Evolutionary conservation across 2,888 invertebrate species (phyloP).

Genomic region (Morpho deidamia): DNA sequence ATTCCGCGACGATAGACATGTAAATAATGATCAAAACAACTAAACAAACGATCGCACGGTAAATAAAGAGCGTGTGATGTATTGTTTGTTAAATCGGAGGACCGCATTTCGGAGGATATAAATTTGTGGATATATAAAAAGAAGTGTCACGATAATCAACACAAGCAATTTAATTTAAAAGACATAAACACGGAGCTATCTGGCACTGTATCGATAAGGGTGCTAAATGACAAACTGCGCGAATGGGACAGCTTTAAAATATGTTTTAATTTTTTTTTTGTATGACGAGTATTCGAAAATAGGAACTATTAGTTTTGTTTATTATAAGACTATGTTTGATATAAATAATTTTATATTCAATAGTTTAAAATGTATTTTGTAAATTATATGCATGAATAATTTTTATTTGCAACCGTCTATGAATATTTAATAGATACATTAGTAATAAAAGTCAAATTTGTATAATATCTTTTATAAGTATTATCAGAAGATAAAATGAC

Average conservation of each 20-base stretch:
- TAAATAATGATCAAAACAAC: slow-evolving; percentile 35
- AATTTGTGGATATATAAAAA: slow-evolving; percentile 60
- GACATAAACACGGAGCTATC: slow-evolving; percentile 72
- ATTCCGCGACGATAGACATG: slow-evolving; percentile 29
- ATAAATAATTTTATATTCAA: no score
- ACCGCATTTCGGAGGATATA: slow-evolving; percentile 44
- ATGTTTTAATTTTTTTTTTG: slow-evolving; percentile 66
- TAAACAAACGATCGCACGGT: slow-evolving; percentile 28
- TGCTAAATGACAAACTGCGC: slow-evolving; percentile 72
- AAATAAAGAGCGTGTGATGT: slow-evolving; percentile 27
- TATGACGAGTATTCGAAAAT: slow-evolving; percentile 14
- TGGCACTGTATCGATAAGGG: slow-evolving; percentile 71
- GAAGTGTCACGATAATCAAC: slow-evolving; percentile 68
- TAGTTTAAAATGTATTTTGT: neutral
- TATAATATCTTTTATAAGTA: no score
- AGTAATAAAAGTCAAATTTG: no score
- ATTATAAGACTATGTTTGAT: no score
- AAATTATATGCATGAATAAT: neutral
- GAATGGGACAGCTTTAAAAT: slow-evolving; percentile 61
- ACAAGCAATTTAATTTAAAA: slow-evolving; percentile 70
- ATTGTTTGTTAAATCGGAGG: slow-evolving; percentile 20
- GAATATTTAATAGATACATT: no score
- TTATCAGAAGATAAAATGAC: no score
- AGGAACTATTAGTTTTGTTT: no score
- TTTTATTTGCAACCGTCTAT: neutral